Evolutionary conservation across 2,113 vertebrate species (phyloP), one percentile per base, ranked within the genome.

Genomic region (Entomyzon cyanotis): DNA sequence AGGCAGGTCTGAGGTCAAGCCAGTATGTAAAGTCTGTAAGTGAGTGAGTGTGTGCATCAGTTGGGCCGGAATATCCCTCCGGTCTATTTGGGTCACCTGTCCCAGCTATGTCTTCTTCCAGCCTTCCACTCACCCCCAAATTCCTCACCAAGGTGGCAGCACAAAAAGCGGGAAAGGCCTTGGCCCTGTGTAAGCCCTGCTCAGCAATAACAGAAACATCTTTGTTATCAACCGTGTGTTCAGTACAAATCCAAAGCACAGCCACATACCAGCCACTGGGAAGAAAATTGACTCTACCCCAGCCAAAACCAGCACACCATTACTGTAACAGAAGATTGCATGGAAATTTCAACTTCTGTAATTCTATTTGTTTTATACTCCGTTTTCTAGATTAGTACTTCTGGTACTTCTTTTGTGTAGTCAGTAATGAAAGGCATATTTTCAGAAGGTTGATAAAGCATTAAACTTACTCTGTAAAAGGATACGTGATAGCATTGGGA

Each of bases 301-400:
- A 44, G 22, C 37, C 0, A 0, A 68, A 59, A 59, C 9, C 5
- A 76, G 52, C 52, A 14, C 7, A 19, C 24, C 1, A 1, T 62
- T 56, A 23, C 41, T 65, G 11, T 46, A 59, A 46, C 5, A 39
- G 27, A 79, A 46, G 7, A 15, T 49, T 44, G 7, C 27, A 20
- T 71, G 35, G 19, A 74, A 65, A 25, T 74, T 31, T 64, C 41
- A 56, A 2, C 53, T 75, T 88, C n/a, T 50, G 24, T 20, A n/a
- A 4, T 85, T 80, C 21, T 8, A 0, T 55, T 55, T 87, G 11
- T n/a, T 81, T 50, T 42, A 22, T 53, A 42, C 18, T 31, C 65
- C 12, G 10, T 87, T 84, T 87, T 49, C 30, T 78, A 31, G 27
- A 35, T 65, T 37, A 33, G 10, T 80, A 49, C 10, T 83, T 67